Base-by-base conservation (phyloP, 2,113 vertebrate genomes). In the Chionis minor region DNA sequence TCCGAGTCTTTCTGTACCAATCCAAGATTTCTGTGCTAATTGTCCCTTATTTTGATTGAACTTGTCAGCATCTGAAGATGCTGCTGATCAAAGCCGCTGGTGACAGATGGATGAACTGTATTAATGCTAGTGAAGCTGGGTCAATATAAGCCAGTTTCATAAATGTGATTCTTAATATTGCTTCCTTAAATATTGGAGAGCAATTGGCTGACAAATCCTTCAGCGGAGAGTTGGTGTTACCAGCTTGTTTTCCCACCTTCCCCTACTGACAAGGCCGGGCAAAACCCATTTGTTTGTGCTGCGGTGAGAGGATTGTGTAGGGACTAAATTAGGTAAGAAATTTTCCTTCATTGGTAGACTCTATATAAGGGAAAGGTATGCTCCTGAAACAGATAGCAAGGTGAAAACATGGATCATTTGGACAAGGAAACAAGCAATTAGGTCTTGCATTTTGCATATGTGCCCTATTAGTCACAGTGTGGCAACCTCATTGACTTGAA, bases 401-500 rank as follows among this genome's bases (percentile, higher is more conserved):
- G 87, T 94, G 86, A 65, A 94, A 92, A 74, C 69, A n/a, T 1
- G 2, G 56, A 74, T 90, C 24, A 35, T n/a, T 62, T 85, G 84
- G 69, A 74, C 54, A 59, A 93, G 47, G 78, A 81, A 91, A 14
- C 23, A 47, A 66, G 78, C 47, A 82, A 40, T 69, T 72, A 87
- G 47, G 65, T 90, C 47, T 92, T 79, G 49, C 18, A 20, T 88
- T 91, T 90, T 91, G 90, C 69, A 27, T 49, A 8, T 35, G 59
- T 88, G 80, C 65, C 47, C 35, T 81, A 26, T 95, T 92, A 81
- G 84, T 95, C 77, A 95, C 61, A 55, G 72, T 26, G 63, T 90
- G 61, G 88, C 83, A 91, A 28, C 91, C 75, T 93, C 83, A 86
- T 69, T 94, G 88, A 86, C 94, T 96, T 94, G 88, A 38, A 92